Base-by-base conservation (phyloP, 2,113 vertebrate species). In the Mastomys coucha region DNA sequence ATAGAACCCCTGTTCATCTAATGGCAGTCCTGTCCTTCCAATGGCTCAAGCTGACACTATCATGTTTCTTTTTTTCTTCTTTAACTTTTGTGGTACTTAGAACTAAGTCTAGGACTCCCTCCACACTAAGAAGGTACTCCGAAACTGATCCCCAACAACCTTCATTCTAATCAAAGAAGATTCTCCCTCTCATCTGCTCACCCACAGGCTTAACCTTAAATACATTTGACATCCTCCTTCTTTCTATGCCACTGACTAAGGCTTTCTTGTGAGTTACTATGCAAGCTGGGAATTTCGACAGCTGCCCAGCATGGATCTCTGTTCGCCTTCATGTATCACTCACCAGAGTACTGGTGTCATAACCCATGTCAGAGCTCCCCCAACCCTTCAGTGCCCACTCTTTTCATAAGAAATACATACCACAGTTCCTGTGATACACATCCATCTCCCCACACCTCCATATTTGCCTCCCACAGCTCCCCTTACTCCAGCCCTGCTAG, bases 191-290 rank as follows among this genome's bases (percentile, higher is more conserved):
- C 6, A 45, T 42, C 26, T 26, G 7, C 81, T 31, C 8, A 14
- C 6, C 39, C 39, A 19, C 4, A 24, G 33, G 31, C 58, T 53
- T 49, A 11, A 2, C 42, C 80, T 69, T 11, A 65, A 60, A 58
- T 72, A 26, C 12, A 17, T 5, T 80, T 49, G 26, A n/a, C 56
- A n/a, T 31, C 56, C 26, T 1, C 19, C 39, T 56, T 33, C 39
- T 56, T 36, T 9, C 16, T 20, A 2, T 0, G 0, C 53, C 45
- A 3, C 22, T 13, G 13, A 14, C 45, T 39, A 24, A 2, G 24
- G 0, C 1, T 19, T 31, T 28, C 69, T 78, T 17, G 76, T 42
- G 39, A n/a, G 77, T 58, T 56, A 12, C 5, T n/a, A 42, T 0
- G 26, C 58, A 72, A 33, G 17, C 26, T 77, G 39, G 26, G 31